A percentile compares a stretch with the other conserved stretches of the same genome.
Conservation (phyloP, 2,113 vertebrate species). For the Machaerirhynchus nigripectus region DNA sequence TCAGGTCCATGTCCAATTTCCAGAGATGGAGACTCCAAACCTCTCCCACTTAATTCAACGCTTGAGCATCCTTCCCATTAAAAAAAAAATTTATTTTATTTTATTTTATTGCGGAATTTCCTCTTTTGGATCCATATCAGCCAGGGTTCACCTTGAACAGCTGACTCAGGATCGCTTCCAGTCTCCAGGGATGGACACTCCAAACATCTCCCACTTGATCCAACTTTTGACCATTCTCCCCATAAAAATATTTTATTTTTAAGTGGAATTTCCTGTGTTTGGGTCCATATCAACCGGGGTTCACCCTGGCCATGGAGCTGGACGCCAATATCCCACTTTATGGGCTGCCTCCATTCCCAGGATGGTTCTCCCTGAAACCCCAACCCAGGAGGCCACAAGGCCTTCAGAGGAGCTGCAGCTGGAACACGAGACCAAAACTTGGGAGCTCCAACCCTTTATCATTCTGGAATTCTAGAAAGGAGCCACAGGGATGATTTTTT, state of each 20-base stretch:
- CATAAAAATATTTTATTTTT: background rate
- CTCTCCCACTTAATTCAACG: background rate
- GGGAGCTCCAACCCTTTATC: slow-evolving; percentile 76
- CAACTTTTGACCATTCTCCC: fast-evolving
- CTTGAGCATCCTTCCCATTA: background rate
- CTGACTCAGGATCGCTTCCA: background rate
- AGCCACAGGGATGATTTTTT: slow-evolving; percentile 76
- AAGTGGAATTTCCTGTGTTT: background rate
- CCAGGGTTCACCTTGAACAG: background rate
- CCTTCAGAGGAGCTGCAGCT: background rate
- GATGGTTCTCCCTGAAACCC: background rate
- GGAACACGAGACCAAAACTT: background rate
- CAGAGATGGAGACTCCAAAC: background rate
- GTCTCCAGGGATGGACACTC: background rate
- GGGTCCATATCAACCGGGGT: fast-evolving
- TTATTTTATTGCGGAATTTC: background rate
- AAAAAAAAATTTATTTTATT: background rate
- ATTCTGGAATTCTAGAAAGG: slow-evolving; percentile 86
- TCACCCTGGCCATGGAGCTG: background rate
- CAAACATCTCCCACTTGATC: background rate
- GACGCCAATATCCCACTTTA: background rate
- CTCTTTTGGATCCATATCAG: background rate
- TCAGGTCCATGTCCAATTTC: fast-evolving
- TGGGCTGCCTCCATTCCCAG: background rate
- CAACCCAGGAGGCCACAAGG: background rate